Base-by-base conservation (phyloP, 2,888 invertebrate species). In the Polydesmus complanatus region DNA sequence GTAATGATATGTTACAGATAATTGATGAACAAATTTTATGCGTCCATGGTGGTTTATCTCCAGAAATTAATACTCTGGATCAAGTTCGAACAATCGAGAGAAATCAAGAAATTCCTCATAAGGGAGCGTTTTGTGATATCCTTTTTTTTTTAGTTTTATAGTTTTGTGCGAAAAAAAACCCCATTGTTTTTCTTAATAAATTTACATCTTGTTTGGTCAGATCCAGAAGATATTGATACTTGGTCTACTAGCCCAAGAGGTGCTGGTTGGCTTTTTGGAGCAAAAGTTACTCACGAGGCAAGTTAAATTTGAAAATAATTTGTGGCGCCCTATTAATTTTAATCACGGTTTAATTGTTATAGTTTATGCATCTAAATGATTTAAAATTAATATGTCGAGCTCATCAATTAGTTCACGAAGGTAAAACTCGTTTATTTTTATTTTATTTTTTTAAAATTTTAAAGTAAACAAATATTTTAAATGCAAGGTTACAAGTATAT, bases 331-430 rank as follows among this genome's bases (percentile, higher is more conserved):
- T 26, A 8, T 14, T 21, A 18, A n/a, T 51, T 66, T 21, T 14
- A 3, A 59, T 59, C 1, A 27, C 53, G 26, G 27, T 19, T 54
- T 55, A 57, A 1, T 8, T 54, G 37, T 66, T 67, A 48, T 70
- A 77, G 75, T 98, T 98, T 76, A 90, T 96, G 83, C 81, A 84
- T 69, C 86, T 90, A 66, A 98, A 98, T 76, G 84, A 86, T 70
- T 80, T 99, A 68, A 84, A 86, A 70, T 79, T 98, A 68, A 95
- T 98, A 70, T 98, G 97, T 75, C 81, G 98, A 70, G 98, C 98
- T 51, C 98, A 98, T 81, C 98, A 98, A 75, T 81, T 98, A 71
- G 98, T 98, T 26, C 92, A 98, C 77, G 98, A 98, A 83, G 96
- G 95, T 86, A 78, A 70, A 67, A 51, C 27, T n/a, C 23, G 22